These are phyloP conservation scores for Patella caerulea DNA, from an alignment of 2,888 invertebrate species.

Conservation along the genomic window DNA sequence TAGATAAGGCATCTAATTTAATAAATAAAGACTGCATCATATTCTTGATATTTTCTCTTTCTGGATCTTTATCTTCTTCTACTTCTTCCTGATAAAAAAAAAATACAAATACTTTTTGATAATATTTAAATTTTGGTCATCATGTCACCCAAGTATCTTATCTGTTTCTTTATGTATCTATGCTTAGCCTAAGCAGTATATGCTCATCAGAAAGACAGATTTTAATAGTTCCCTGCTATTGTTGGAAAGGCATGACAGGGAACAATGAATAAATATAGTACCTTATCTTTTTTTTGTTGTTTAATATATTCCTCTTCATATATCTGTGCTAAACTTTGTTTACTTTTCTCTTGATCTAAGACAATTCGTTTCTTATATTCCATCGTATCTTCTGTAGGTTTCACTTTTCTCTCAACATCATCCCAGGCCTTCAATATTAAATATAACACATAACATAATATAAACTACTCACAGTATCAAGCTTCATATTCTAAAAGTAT, in stretches of 20 bases:
- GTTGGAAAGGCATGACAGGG: too few relatives aligned
- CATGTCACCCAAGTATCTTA: too few relatives aligned
- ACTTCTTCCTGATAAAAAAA: conserved; percentile 71
- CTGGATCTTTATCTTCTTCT: conserved; percentile 74
- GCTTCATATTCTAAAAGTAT: too few relatives aligned
- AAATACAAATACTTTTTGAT: background rate
- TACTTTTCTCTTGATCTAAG: conserved; percentile 94
- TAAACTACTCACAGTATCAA: background rate
- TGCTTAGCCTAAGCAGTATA: too few relatives aligned
- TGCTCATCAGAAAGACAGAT: too few relatives aligned
- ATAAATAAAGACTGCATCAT: conserved; percentile 84
- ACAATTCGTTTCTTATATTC: conserved; percentile 90
- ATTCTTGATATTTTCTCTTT: conserved; percentile 83
- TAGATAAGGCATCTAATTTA: conserved; percentile 91
- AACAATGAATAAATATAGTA: background rate
- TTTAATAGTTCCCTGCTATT: too few relatives aligned
- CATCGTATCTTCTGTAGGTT: conserved; percentile 85
- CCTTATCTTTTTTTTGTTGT: conserved; percentile 68
- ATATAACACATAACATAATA: background rate
- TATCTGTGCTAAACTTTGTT: conserved; percentile 91
- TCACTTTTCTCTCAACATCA: conserved; percentile 89
- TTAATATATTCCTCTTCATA: conserved; percentile 81
- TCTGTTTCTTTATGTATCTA: too few relatives aligned
- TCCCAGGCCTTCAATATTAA: conserved; percentile 84
- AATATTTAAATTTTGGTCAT: too few relatives aligned